Percentiles rank a stretch among this genome's conserved stretches.
Conservation (phyloP, 2,797 vertebrate genomes). For the Danionella dracula region DNA sequence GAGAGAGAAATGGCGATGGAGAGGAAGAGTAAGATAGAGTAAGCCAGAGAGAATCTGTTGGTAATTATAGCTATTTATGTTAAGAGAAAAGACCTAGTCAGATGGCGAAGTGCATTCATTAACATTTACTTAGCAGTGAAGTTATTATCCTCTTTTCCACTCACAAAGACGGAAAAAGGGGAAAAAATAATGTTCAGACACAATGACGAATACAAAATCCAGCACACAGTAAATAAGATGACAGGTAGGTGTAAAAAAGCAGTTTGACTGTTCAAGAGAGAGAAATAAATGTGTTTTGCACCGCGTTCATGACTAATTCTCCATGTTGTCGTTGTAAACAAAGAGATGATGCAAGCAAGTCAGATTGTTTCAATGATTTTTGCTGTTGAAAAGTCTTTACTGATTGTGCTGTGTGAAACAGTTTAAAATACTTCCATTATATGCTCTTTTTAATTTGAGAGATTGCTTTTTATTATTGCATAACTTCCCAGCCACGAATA, state of each 20-base stretch:
- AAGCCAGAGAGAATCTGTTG: slow-evolving; percentile 39
- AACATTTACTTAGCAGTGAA: slow-evolving; percentile 55
- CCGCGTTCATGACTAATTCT: slow-evolving; percentile 19
- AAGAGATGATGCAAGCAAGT: slow-evolving; percentile 28
- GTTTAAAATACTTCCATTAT: neutral
- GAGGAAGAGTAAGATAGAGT: neutral
- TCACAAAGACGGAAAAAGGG: neutral
- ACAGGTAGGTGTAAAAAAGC: slow-evolving; percentile 25
- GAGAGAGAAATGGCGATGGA: too few species aligned
- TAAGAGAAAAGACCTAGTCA: slow-evolving; percentile 45
- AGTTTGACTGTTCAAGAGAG: slow-evolving; percentile 17
- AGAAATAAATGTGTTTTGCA: slow-evolving; percentile 25
- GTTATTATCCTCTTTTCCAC: slow-evolving; percentile 26
- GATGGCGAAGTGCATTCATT: slow-evolving; percentile 58
- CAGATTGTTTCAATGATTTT: neutral
- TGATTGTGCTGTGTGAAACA: neutral
- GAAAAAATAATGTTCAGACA: slow-evolving; percentile 18
- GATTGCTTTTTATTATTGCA: neutral
- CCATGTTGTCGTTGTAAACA: slow-evolving; percentile 25
- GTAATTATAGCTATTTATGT: slow-evolving; percentile 63
- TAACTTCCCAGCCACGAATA: neutral
- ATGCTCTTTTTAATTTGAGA: neutral
- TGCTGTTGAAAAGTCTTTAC: neutral
- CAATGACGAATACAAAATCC: slow-evolving; percentile 15
- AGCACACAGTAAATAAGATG: slow-evolving; percentile 20